A percentile compares a stretch with the other conserved stretches of the same genome.
These are phyloP conservation scores for Drosophila orena DNA, from an alignment of 1,140 invertebrate genomes.

Conservation along the genomic window DNA sequence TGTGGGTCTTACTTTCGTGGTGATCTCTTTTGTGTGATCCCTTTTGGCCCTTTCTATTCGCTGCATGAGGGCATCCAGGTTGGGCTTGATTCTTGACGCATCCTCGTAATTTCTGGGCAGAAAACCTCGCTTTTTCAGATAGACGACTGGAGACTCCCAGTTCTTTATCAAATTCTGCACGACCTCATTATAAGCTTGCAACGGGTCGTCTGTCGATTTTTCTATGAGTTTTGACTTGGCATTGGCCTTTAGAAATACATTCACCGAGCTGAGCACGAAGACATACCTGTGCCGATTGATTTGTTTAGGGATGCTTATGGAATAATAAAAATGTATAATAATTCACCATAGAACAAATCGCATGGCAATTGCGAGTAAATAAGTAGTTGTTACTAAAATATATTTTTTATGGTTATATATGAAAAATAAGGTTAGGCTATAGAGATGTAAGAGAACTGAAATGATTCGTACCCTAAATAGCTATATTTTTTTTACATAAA, in stretches of 20 bases:
- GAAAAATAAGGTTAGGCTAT: background rate
- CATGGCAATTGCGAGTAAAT: constrained; percentile 14
- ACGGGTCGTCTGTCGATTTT: background rate
- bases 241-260: background rate
- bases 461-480: too few relatives aligned
- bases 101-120: constrained; percentile 58
- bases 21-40: background rate
- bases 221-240: background rate
- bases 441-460: background rate
- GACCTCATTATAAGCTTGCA: constrained; percentile 56
- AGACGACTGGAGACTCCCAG: constrained; percentile 66
- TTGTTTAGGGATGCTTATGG: background rate
- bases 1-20: background rate
- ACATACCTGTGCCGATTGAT: constrained; percentile 16
- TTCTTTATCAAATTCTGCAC: constrained; percentile 56
- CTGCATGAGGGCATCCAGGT: constrained; percentile 49
- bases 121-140: constrained; percentile 47
- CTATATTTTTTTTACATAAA: background rate
- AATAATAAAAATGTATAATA: background rate
- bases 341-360: constrained; percentile 32
- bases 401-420: background rate
- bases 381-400: constrained; percentile 1
- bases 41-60: constrained; percentile 37
- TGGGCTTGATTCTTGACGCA: constrained; percentile 56
- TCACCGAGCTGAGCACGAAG: constrained; percentile 1